Evolutionary conservation across 2,113 vertebrate species (phyloP), one percentile per base, ranked within the genome.

Genomic region (Zosterops pallidus): DNA sequence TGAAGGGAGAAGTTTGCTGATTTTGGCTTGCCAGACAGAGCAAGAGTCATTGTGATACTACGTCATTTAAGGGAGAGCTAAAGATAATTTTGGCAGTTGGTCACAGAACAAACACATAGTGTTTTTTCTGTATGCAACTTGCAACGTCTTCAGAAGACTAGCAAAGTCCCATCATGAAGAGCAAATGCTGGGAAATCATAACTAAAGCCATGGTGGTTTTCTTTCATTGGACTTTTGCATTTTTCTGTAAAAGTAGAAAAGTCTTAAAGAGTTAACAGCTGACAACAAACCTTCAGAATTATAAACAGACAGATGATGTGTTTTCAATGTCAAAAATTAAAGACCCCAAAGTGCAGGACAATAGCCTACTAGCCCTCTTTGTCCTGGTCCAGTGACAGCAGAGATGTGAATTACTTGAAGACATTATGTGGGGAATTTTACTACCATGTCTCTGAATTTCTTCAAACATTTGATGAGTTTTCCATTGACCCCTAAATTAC

Each of bases 251-350:
- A 21, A 9, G 5, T 14, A 50, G 31, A 42, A 59, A 21, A 67
- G 2, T 5, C 44, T 42, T 14, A 12, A 17, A 59, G 16, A 50
- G 17, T 14, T 26, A 11, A 33, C 17, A 37, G 22, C 6, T 59
- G 57, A 11, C 4, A 42, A 14, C 6, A 9, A 15, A 60, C 14
- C 4, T 52, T 31, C 37, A 59, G 6, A 77, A 33, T 33, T 77
- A 52, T 18, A 52, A 68, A 33, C 7, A 59, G 17, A 50, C 25
- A 42, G 21, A 31, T 22, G 3, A 41, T 13, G 26, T 0, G 0
- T 12, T 41, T 82, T 60, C 19, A 65, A 1, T 44, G 19, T 9
- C 56, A 85, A 49, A 5, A 72, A 49, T 4, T 26, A 35, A 72
- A 77, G 4, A 26, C 0, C 1, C 1, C 16, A 13, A 69, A 65